phyloP scores from a whole-genome alignment of 1,140 invertebrate genomes.

The Drosophila tani region DNA sequence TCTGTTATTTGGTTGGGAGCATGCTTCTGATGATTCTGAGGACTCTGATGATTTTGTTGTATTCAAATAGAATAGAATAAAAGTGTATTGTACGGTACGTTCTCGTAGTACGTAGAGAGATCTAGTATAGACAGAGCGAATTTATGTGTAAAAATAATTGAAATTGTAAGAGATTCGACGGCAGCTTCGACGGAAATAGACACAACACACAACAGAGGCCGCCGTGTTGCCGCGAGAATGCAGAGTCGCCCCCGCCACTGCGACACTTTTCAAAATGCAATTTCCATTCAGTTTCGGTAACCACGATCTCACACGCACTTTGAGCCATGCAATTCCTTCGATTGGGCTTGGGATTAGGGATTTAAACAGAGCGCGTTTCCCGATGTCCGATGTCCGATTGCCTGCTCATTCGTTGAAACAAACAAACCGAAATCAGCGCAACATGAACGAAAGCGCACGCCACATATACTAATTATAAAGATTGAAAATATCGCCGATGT shows the following conservation, averaged over 20 bases:
- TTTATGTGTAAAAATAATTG: conserved; percentile 79
- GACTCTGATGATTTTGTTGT: conserved; percentile 57
- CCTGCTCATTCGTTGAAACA: conserved; percentile 45
- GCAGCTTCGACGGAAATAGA: conserved; percentile 82
- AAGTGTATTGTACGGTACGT: conserved; percentile 44
- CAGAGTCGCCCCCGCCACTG: conserved; percentile 33
- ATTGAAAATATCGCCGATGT: conserved; percentile 79
- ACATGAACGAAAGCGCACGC: conserved; percentile 81
- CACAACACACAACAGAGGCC: conserved; percentile 67
- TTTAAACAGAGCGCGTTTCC: conserved; percentile 22
- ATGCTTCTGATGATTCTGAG: conserved; percentile 10
- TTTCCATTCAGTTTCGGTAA: conserved; percentile 18
- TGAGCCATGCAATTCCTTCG: conserved; percentile 46
- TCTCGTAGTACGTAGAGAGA: conserved; percentile 51
- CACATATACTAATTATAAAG: conserved; percentile 83
- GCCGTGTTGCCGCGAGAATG: conserved; percentile 13
- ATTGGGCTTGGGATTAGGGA: neutral
- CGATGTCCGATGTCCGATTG: conserved; percentile 30
- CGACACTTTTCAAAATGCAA: conserved; percentile 22
- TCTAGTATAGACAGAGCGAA: conserved; percentile 72
- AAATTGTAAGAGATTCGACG: conserved; percentile 81
- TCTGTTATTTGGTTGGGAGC: conserved; percentile 50
- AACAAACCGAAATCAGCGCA: conserved; percentile 78
- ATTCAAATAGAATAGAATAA: conserved; percentile 37
- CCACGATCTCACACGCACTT: conserved; percentile 60